Base-by-base conservation (phyloP, 1,140 invertebrate species). In the Atta colombica region DNA sequence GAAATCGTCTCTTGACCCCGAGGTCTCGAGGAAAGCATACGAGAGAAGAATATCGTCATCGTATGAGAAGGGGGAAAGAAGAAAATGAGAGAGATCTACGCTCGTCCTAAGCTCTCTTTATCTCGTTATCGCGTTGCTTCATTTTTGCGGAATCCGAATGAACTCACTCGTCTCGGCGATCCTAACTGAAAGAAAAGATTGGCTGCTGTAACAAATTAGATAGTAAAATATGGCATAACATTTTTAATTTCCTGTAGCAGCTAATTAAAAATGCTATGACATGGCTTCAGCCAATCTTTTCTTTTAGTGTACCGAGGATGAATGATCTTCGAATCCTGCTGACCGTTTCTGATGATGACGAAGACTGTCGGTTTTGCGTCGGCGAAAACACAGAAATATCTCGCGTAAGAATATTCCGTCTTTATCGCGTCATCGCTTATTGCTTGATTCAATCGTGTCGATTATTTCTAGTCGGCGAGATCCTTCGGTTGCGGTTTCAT, bases 401-500 rank as follows among this genome's bases (percentile, higher is more conserved):
- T 12, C 45, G 25, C 39, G 39, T 25, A 14, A 51, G 35, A 60
- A 60, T 60, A 60, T 49, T 45, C 14, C 10, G 3, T 61, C n/a
- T 28, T 82, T 45, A 16, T 82, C 14, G 55, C 45, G 25, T 68
- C n/a, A 18, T 45, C 31, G 53, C 60, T n/a, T n/a, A 4, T 49
- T 7, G 1, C 18, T 31, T 7, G 1, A 25, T 66, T 5, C 35
- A 18, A 78, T 78, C 25, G 66, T 31, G 10, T 58, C 21, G 66
- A n/a, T 35, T 35, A 18, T 12, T 39, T n/a, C 8, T 51, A 28
- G 63, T 72, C 12, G 58, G 14, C 14, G n/a, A 21, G 1, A 77
- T 85, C 28, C 58, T n/a, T 78, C 58, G 65, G 10, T 60, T 88
- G 89, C 90, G 89, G 90, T 92, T 93, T 90, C 92, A 91, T 92